Conservation (phyloP, 1,140 invertebrate species). For the Mercenaria mercenaria region DNA sequence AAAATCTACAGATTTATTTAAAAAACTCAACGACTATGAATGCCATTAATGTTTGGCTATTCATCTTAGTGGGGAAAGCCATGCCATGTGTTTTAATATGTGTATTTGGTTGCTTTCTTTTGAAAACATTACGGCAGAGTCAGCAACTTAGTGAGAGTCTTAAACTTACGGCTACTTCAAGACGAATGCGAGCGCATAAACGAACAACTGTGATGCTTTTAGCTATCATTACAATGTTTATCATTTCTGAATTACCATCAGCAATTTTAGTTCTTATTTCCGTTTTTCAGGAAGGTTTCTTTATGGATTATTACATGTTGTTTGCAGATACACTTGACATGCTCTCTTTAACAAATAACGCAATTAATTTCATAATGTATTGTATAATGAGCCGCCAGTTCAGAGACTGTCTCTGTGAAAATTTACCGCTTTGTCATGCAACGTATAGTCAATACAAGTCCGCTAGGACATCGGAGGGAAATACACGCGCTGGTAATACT, state of each 20-base stretch:
- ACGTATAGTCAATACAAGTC: not conserved
- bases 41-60: slow-evolving; percentile 80
- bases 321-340: slow-evolving; percentile 97
- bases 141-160: slow-evolving; percentile 80
- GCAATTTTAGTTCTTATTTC: slow-evolving; percentile 84
- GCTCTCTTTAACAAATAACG: slow-evolving; percentile 95
- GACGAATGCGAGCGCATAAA: slow-evolving; percentile 89
- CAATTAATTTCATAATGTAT: slow-evolving; percentile 97
- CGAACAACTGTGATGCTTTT: slow-evolving; percentile 89
- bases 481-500: not conserved
- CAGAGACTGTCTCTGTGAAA: slow-evolving; percentile 90
- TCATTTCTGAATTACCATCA: slow-evolving; percentile 94
- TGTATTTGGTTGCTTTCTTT: slow-evolving; percentile 86
- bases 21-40: slow-evolving; percentile 67
- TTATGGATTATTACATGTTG: slow-evolving; percentile 85
- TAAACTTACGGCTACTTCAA: slow-evolving; percentile 75
- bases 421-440: slow-evolving; percentile 7
- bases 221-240: slow-evolving; percentile 89
- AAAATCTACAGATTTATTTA: slow-evolving; percentile 64
- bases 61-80: slow-evolving; percentile 83
- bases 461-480: not conserved
- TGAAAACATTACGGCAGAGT: slow-evolving; percentile 85
- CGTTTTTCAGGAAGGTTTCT: slow-evolving; percentile 77
- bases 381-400: slow-evolving; percentile 98
- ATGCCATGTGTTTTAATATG: slow-evolving; percentile 87